phyloP scores from a whole-genome alignment of 2,797 vertebrate genomes.

The Synaphobranchus kaupii region DNA sequence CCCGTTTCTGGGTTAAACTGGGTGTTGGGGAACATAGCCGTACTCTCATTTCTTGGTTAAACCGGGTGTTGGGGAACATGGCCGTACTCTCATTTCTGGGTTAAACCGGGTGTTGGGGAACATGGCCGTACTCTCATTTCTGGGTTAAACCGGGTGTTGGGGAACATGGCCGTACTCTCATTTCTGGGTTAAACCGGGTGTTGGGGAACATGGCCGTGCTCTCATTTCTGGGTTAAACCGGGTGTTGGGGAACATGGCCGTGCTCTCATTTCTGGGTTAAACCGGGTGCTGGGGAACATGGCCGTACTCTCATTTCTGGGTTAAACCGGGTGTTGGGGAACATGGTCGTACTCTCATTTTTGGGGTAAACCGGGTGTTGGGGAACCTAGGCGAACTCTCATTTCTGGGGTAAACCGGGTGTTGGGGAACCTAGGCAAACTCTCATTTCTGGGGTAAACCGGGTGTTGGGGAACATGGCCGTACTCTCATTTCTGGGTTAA shows the following conservation, averaged over 20 bases:
- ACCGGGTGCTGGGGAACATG: no score
- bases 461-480: no score
- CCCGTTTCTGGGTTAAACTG: neutral
- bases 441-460: neutral
- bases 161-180: no score
- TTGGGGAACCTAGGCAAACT: no score
- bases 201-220: no score
- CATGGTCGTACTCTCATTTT: neutral
- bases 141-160: neutral
- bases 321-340: no score
- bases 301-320: neutral
- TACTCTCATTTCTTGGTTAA: neutral
- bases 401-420: neutral
- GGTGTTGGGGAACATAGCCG: no score
- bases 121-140: neutral
- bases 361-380: neutral
- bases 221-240: neutral
- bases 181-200: neutral
- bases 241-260: no score
- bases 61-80: no score
- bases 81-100: neutral
- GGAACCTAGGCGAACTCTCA: no score
- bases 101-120: no score
- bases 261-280: neutral
- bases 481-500: neutral